A percentile compares a stretch with the other conserved stretches of the same genome.
These are phyloP conservation scores for Actinernus sp. DNA, from an alignment of 92 coral and sea anemone genomes.

Conservation along the genomic window DNA sequence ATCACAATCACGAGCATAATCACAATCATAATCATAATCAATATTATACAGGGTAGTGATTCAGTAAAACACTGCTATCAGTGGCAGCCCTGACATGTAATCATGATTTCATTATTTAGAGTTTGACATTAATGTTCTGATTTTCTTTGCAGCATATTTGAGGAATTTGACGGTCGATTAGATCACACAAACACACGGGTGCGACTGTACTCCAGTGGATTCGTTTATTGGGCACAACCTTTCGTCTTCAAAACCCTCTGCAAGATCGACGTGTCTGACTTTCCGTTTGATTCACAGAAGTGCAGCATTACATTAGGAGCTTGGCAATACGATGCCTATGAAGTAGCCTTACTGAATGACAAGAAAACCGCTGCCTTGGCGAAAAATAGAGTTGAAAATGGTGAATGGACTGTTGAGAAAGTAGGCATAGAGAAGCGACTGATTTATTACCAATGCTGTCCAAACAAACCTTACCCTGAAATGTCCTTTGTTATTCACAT, in stretches of 20 bases:
- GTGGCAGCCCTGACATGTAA: too few relatives aligned
- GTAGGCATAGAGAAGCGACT: conserved; percentile 34
- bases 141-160: conserved; percentile 40
- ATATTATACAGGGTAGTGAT: too few relatives aligned
- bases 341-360: conserved; percentile 38
- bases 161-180: conserved; percentile 55
- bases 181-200: conserved; percentile 60
- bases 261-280: conserved; percentile 59
- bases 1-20: too few relatives aligned
- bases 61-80: too few relatives aligned
- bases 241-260: conserved; percentile 54
- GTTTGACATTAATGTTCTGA: neutral
- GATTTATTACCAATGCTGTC: conserved; percentile 30
- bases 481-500: conserved; percentile 52
- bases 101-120: neutral
- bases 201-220: conserved; percentile 19
- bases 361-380: conserved; percentile 34
- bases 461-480: conserved; percentile 58
- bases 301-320: conserved; percentile 54
- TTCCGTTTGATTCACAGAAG: conserved; percentile 58
- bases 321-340: conserved; percentile 53
- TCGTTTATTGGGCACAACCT: conserved; percentile 20
- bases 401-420: conserved; percentile 58
- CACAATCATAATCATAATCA: too few relatives aligned
- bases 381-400: conserved; percentile 43